phyloP scores from a whole-genome alignment of 2,797 vertebrate genomes.

The Mareca strepera region DNA sequence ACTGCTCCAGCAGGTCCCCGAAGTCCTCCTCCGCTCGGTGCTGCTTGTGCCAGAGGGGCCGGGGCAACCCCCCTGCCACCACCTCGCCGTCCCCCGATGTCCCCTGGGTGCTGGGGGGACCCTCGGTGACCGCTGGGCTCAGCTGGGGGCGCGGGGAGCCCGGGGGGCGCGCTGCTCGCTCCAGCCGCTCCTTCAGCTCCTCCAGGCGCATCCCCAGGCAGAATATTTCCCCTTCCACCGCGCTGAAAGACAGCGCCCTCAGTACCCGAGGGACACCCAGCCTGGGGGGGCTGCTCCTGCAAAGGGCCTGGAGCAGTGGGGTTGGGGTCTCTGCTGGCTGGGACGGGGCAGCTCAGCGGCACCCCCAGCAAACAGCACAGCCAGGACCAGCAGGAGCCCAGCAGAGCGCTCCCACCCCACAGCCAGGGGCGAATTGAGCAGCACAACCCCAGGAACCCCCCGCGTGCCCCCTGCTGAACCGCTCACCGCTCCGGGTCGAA shows the following conservation, averaged over 20 bases:
- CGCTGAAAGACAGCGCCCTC: slow-evolving; percentile 69
- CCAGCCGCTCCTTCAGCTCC: slow-evolving; percentile 84
- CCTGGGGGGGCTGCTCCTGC: not conserved
- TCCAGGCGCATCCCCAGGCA: slow-evolving; percentile 84
- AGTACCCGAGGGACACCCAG: not conserved
- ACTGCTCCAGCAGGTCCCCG: slow-evolving; percentile 77
- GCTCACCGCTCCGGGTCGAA: slow-evolving; percentile 87
- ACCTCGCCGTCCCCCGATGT: slow-evolving; percentile 14
- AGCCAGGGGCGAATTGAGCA: not conserved
- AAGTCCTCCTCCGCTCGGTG: slow-evolving; percentile 72
- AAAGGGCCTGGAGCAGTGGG: not conserved
- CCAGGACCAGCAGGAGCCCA: not conserved
- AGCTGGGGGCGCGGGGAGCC: not conserved
- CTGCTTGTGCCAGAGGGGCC: slow-evolving; percentile 62
- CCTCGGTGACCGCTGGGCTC: accelerated
- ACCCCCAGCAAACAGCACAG: not conserved
- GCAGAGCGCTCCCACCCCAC: not conserved
- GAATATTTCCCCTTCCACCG: slow-evolving; percentile 88
- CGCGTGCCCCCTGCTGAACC: not conserved
- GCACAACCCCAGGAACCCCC: not conserved
- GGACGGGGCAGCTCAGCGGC: too few species aligned
- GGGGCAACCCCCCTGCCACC: not conserved
- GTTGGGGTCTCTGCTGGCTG: accelerated
- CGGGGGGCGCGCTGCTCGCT: not conserved
- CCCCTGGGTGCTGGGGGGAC: accelerated